phyloP scores from a whole-genome alignment of 35 echinoderm and acorn worm species.

The Holothuria glaberrima region DNA sequence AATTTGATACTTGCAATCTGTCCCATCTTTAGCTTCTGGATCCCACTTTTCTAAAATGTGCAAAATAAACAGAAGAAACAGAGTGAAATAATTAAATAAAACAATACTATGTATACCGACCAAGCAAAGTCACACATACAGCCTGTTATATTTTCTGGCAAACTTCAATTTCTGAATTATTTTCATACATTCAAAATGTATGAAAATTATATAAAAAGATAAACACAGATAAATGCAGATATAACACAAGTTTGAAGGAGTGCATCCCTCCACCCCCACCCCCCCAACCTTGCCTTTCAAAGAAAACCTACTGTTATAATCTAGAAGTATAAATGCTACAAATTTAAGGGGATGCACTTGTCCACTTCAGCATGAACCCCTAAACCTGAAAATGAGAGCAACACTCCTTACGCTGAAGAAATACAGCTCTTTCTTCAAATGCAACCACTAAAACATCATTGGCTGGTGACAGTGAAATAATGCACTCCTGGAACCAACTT shows the following conservation, averaged over 20 bases:
- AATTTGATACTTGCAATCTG: constrained; percentile 91
- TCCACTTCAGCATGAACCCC: too few relatives aligned
- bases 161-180: not conserved
- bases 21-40: constrained; percentile 82
- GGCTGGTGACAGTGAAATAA: constrained; percentile 79
- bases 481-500: constrained; percentile 90
- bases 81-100: too few relatives aligned
- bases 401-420: constrained; percentile 73
- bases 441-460: constrained; percentile 87
- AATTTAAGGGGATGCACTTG: too few relatives aligned
- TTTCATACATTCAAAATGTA: not conserved
- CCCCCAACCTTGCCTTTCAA: too few relatives aligned
- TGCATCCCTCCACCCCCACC: too few relatives aligned
- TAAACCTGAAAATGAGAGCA: too few relatives aligned
- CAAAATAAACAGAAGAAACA: constrained; percentile 29
- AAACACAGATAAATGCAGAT: too few relatives aligned
- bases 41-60: constrained; percentile 87
- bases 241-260: too few relatives aligned
- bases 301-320: too few relatives aligned
- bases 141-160: too few relatives aligned
- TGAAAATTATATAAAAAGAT: too few relatives aligned
- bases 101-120: not conserved
- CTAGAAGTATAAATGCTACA: too few relatives aligned
- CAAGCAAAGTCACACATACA: not conserved
- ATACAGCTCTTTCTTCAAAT: constrained; percentile 90